phyloP scores from a whole-genome alignment of 1,140 invertebrate genomes.

The Neodiprion virginianus region DNA sequence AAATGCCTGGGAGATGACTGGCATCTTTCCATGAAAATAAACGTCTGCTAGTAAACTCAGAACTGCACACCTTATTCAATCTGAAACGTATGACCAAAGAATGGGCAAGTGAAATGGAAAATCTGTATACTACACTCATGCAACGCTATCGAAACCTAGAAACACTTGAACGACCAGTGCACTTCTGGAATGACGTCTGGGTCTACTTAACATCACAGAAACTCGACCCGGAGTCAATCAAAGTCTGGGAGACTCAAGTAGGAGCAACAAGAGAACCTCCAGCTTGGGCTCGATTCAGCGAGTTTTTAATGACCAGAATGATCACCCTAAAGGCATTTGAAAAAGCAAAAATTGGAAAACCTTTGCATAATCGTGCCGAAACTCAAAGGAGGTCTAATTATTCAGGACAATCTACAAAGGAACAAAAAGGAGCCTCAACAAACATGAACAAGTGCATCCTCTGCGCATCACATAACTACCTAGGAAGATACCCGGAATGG shows the following conservation, averaged over 20 bases:
- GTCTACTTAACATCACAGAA: conserved; percentile 21
- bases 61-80: conserved; percentile 14
- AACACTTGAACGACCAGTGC: conserved; percentile 22
- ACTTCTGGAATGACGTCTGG: conserved; percentile 25
- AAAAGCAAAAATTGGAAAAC: neutral
- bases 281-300: conserved; percentile 13
- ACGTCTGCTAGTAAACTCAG: conserved; percentile 21
- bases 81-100: conserved; percentile 24
- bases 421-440: neutral
- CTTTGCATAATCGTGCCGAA: too few relatives aligned
- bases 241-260: conserved; percentile 27
- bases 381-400: neutral
- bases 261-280: conserved; percentile 23
- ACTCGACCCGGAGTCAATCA: conserved; percentile 25
- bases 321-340: conserved; percentile 20
- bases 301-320: conserved; percentile 22
- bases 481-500: conserved; percentile 9
- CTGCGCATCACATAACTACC: neutral
- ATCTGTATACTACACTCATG: conserved; percentile 17
- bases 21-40: conserved; percentile 26
- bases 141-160: conserved; percentile 25
- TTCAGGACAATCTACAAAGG: neutral
- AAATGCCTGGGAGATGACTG: conserved; percentile 22
- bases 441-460: neutral
- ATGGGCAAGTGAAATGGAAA: conserved; percentile 21